A percentile compares a stretch with the other conserved stretches of the same genome.
These are phyloP conservation scores for Noctua comes DNA, from an alignment of 2,888 invertebrate species.

Conservation along the genomic window DNA sequence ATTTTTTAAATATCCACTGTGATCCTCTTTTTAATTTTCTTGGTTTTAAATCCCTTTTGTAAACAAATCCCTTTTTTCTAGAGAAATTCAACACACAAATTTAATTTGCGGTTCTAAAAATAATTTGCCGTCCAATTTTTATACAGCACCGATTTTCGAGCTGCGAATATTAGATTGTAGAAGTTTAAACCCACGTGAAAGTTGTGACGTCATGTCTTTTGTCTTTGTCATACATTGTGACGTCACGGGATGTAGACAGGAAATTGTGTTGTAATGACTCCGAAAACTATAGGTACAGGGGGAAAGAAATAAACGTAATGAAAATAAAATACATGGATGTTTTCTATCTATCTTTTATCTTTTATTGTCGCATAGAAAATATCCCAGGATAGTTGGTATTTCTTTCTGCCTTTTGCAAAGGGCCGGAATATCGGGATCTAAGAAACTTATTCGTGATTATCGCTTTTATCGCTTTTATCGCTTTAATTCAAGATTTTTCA, in stretches of 20 bases:
- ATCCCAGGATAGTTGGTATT: background rate
- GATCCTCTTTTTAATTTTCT: background rate
- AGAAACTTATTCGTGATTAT: background rate
- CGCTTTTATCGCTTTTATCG: too few relatives aligned
- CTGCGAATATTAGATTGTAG: background rate
- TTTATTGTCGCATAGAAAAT: background rate
- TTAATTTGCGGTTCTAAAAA: background rate
- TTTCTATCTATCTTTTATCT: background rate
- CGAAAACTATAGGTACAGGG: conserved; percentile 5
- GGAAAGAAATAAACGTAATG: background rate
- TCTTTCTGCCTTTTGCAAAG: background rate
- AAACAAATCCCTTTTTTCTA: background rate
- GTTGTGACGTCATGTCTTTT: conserved; percentile 1
- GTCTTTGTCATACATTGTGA: conserved; percentile 22
- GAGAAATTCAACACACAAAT: background rate
- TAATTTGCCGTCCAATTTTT: background rate
- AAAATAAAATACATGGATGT: background rate
- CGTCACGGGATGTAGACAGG: background rate
- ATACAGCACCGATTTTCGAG: background rate
- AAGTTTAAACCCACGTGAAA: conserved; percentile 7
- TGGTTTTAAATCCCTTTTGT: background rate
- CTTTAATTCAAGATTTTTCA: background rate
- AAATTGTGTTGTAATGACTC: conserved; percentile 12
- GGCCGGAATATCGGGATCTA: background rate
- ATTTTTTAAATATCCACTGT: background rate